These are phyloP conservation scores for Hydropsyche betteni DNA, from an alignment of 2,888 invertebrate genomes.

Conservation along the genomic window DNA sequence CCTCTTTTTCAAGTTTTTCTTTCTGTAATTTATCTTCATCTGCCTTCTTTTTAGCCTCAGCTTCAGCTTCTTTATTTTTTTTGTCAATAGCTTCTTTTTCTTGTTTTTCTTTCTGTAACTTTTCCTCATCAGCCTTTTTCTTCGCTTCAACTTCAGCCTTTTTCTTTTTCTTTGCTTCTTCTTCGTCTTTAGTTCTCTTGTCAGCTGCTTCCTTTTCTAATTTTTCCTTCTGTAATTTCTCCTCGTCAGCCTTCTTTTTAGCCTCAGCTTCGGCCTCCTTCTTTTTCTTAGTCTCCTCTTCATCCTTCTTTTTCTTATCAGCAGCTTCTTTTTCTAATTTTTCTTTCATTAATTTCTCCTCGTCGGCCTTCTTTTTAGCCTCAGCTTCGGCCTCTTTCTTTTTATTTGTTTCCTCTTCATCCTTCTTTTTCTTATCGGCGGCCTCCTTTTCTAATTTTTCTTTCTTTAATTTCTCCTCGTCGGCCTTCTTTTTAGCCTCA, in stretches of 20 bases:
- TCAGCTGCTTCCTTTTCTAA: conserved; percentile 10
- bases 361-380: neutral
- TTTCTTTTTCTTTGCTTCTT: conserved; percentile 13
- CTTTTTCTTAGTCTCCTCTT: conserved; percentile 45
- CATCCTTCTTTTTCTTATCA: neutral
- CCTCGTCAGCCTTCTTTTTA: neutral
- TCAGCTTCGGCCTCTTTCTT: conserved; percentile 46
- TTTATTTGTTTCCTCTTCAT: too few relatives aligned
- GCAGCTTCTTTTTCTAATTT: conserved; percentile 10
- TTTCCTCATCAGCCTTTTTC: conserved; percentile 37
- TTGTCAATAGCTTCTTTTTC: conserved; percentile 42
- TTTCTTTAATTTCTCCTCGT: neutral
- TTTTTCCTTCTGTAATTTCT: conserved; percentile 32
- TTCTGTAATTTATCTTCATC: conserved; percentile 25
- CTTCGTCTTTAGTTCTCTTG: neutral
- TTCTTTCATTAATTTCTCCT: neutral
- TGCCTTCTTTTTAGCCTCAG: conserved; percentile 48
- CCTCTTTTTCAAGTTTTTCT: conserved; percentile 45
- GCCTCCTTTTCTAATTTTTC: conserved; percentile 37
- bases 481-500: conserved; percentile 23
- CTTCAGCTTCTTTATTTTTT: conserved; percentile 36
- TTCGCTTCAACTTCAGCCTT: conserved; percentile 12
- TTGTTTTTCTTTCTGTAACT: conserved; percentile 40
- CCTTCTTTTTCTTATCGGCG: neutral
- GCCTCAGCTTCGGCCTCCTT: conserved; percentile 41